Base-by-base conservation (phyloP, 2,888 invertebrate species). In the Athalia cordata region DNA sequence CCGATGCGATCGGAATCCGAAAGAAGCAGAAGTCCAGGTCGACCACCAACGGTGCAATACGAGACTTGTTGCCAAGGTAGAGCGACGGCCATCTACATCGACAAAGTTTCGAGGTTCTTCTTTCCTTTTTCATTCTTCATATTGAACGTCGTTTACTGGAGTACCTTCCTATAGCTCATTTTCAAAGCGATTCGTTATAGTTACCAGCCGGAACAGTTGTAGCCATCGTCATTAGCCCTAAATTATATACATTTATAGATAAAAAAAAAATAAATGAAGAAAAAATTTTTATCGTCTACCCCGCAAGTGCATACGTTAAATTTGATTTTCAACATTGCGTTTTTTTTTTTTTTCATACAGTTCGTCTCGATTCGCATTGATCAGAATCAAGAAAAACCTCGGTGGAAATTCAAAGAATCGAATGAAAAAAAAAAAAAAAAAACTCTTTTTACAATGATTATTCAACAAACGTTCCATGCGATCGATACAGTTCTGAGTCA, bases 61-160 rank as follows among this genome's bases (percentile, higher is more conserved):
- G 95, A 95, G 83, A 96, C 96, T 11, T 96, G 95, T 91, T 97
- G 96, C 90, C 94, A 95, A 89, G 96, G 91, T 67, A 88, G 92
- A 78, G 91, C 91, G 81, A 91, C 92, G 68, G 96, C 96, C 11
- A 92, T 97, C 81, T 96, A 94, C 91, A 97, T 97, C 85, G 97
- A 97, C 91, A 94, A 95, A 86, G 94, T 96, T 90, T 97, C 97
- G 68, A 93, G 97, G 85, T 95, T 96, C 91, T 96, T 97, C 91
- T 97, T 97, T 84, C 97, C 97, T 0, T 96, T 97, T 89, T 96
- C 96, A 4, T 97, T 97, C 91, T 94, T 96, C 85, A 95, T 97
- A 86, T 92, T 97, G n/a, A 97, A 97, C 88, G 94, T 97, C 82
- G 95, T 96, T 11, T 97, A 97, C 89, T 97, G 97, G 97, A 95